A percentile compares a stretch with the other conserved stretches of the same genome.
These are phyloP conservation scores for Heliconius aoede DNA, from an alignment of 2,888 invertebrate species.

Conservation along the genomic window DNA sequence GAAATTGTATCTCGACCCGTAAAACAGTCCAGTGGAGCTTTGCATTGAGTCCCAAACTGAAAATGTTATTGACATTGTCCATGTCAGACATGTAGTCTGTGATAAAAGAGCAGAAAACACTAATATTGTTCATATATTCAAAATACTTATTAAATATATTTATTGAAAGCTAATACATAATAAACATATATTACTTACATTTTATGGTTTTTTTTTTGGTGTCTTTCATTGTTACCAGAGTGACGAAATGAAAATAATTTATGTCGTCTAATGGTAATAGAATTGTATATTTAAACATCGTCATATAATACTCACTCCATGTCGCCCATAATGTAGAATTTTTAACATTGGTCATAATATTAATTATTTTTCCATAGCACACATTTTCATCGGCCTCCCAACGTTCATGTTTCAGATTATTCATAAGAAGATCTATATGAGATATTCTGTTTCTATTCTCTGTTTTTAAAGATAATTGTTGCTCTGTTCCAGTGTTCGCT, in stretches of 20 bases:
- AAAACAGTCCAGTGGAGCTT: constrained; percentile 80
- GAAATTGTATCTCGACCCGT: constrained; percentile 81
- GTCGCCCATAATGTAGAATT: constrained; percentile 44
- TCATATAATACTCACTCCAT: constrained; percentile 38
- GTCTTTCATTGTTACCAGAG: background rate
- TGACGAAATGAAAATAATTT: background rate
- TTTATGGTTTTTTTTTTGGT: too few relatives aligned
- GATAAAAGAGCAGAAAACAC: too few relatives aligned
- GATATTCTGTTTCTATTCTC: background rate
- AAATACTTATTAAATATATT: too few relatives aligned
- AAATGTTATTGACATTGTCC: background rate
- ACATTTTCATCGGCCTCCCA: constrained; percentile 25
- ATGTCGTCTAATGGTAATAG: background rate
- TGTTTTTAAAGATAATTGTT: background rate
- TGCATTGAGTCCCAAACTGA: constrained; percentile 85
- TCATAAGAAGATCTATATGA: constrained; percentile 24
- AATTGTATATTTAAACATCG: too few relatives aligned
- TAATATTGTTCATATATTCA: too few relatives aligned
- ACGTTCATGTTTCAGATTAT: constrained; percentile 16
- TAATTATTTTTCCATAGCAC: constrained; percentile 31
- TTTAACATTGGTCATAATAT: constrained; percentile 38
- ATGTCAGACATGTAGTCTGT: too few relatives aligned
- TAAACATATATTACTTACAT: too few relatives aligned
- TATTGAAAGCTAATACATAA: too few relatives aligned
- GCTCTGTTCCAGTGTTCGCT: background rate